Evolutionary conservation across 2,797 vertebrate species (phyloP).

Genomic region (Fratercula arctica): DNA sequence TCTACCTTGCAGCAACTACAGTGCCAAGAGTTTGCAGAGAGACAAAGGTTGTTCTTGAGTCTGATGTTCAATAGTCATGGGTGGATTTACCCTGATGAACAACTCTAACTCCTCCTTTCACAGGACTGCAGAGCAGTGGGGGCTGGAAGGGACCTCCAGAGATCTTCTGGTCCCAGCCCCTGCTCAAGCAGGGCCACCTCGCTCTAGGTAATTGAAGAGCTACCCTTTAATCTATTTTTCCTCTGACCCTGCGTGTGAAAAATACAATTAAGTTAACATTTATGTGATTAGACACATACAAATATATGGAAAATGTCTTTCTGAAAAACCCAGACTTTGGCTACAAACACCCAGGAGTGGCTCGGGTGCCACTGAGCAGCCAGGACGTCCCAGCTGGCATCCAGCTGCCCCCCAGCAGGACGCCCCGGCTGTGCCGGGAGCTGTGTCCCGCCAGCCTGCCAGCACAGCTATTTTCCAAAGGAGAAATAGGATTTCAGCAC

Average conservation of each 20-base stretch:
- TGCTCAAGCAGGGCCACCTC: not conserved
- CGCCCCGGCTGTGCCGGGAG: not conserved
- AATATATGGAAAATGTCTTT: not conserved
- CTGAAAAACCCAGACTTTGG: not conserved
- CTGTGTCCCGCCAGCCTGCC: not conserved
- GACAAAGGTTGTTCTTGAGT: not conserved
- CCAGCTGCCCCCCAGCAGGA: not conserved
- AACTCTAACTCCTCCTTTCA: not conserved
- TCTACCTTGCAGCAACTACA: not conserved
- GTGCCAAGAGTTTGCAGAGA: not conserved
- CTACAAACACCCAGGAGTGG: not conserved
- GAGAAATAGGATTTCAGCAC: not conserved
- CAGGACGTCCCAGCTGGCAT: not conserved
- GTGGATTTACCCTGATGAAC: not conserved
- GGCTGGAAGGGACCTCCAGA: not conserved
- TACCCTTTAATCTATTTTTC: not conserved
- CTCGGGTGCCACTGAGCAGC: not conserved
- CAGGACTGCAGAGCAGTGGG: fast-evolving
- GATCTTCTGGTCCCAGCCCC: not conserved
- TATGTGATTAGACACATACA: not conserved
- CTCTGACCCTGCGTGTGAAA: not conserved
- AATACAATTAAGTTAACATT: not conserved
- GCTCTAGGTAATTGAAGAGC: not conserved
- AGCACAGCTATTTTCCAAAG: not conserved
- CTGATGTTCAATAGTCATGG: fast-evolving